Conservation (phyloP, 2,797 vertebrate genomes). For the Mionectes olivaceus region DNA sequence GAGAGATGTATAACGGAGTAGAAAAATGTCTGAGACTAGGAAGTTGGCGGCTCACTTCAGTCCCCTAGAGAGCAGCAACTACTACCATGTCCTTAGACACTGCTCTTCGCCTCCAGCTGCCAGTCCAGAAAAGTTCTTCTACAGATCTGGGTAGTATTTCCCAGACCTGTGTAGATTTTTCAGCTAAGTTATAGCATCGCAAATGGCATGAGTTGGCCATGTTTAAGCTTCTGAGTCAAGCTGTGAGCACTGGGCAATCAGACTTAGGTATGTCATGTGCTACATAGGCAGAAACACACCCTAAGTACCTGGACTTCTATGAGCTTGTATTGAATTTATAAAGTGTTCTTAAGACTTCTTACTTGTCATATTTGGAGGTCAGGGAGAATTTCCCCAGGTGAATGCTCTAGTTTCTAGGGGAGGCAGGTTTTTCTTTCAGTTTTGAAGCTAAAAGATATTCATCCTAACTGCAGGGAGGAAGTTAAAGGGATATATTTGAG, state of each 20-base stretch:
- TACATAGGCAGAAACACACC: background rate
- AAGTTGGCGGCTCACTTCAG: background rate
- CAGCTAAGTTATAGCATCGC: background rate
- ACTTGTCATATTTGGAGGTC: background rate
- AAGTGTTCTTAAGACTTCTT: background rate
- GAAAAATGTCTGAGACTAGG: background rate
- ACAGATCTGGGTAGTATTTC: background rate
- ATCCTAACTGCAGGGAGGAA: background rate
- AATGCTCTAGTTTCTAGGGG: background rate
- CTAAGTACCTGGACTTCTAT: background rate
- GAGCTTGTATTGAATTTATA: background rate
- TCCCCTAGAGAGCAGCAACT: background rate
- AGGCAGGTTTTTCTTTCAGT: background rate
- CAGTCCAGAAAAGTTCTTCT: background rate
- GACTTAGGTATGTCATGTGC: background rate
- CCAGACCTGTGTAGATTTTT: background rate
- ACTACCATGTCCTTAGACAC: background rate
- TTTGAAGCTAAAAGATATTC: background rate
- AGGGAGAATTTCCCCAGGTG: background rate
- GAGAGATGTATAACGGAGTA: background rate
- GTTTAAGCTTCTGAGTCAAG: background rate
- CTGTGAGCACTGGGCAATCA: background rate
- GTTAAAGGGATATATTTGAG: background rate
- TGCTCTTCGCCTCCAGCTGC: background rate
- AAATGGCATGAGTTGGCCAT: background rate